These are phyloP conservation scores for Naja naja DNA, from an alignment of 2,113 vertebrate genomes.

Conservation along the genomic window DNA sequence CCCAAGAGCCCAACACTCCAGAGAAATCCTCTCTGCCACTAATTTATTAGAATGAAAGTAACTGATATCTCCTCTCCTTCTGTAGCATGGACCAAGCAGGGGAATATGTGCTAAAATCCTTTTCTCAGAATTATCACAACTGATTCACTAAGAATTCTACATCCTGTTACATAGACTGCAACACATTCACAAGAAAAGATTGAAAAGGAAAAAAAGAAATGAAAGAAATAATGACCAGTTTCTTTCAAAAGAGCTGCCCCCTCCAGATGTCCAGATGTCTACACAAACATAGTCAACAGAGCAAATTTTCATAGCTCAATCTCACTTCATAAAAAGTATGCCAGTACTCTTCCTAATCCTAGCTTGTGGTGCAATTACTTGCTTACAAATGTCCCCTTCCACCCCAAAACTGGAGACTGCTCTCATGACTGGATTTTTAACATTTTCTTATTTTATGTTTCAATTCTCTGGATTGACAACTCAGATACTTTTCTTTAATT, in stretches of 20 bases:
- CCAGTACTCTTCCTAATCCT: not conserved
- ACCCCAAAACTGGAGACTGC: not conserved
- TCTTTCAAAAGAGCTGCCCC: not conserved
- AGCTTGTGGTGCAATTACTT: not conserved
- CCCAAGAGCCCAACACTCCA: not conserved
- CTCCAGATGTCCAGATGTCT: not conserved
- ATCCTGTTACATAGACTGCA: not conserved
- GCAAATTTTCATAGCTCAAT: not conserved
- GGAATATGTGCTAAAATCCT: not conserved
- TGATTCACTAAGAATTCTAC: not conserved
- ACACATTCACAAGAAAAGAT: not conserved
- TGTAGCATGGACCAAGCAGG: not conserved
- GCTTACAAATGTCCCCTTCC: not conserved
- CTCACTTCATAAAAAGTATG: not conserved
- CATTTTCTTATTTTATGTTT: not conserved
- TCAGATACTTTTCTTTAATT: not conserved
- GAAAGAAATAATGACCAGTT: not conserved
- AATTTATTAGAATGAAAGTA: not conserved
- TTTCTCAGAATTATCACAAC: not conserved
- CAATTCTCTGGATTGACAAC: not conserved
- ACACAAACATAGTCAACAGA: not conserved
- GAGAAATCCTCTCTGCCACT: not conserved
- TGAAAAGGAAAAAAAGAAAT: not conserved
- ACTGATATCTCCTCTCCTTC: not conserved
- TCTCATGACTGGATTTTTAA: not conserved